Conservation (phyloP, 2,888 invertebrate genomes). For the Drosophila setosimentum region DNA sequence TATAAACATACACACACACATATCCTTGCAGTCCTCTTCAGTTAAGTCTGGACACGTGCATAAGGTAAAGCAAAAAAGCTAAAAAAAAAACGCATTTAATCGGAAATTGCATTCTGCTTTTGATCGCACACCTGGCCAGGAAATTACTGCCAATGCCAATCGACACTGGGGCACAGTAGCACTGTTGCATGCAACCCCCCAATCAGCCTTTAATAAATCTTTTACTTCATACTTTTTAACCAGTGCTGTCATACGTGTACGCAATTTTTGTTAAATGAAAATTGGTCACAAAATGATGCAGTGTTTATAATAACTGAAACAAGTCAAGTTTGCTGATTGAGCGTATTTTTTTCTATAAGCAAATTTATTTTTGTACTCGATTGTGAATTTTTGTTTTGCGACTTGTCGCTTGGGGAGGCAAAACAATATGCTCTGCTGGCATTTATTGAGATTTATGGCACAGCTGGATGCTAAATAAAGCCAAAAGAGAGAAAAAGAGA, state of each 20-base stretch:
- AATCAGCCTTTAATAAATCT: slow-evolving; percentile 44
- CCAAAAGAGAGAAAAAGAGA: background rate
- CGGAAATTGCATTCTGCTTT: slow-evolving; percentile 78
- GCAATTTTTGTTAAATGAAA: background rate
- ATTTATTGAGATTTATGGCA: slow-evolving; percentile 31
- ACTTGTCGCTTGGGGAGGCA: background rate
- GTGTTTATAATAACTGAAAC: background rate
- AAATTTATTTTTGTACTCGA: background rate
- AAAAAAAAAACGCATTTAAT: slow-evolving; percentile 45
- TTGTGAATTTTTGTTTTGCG: background rate
- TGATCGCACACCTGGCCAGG: slow-evolving; percentile 62
- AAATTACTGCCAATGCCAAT: slow-evolving; percentile 65
- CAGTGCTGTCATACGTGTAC: background rate
- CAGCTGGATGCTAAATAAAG: slow-evolving; percentile 9
- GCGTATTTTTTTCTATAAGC: background rate
- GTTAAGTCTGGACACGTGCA: slow-evolving; percentile 45
- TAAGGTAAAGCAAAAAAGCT: slow-evolving; percentile 2
- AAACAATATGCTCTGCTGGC: slow-evolving; percentile 5
- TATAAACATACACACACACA: background rate
- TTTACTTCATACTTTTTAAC: slow-evolving; percentile 27
- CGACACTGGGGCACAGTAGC: background rate
- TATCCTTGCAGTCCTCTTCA: background rate
- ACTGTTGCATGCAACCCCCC: background rate
- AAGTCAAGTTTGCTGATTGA: background rate
- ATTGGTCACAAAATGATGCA: background rate